A percentile compares a stretch with the other conserved stretches of the same genome.
These are phyloP conservation scores for Hemaris fuciformis DNA, from an alignment of 2,888 invertebrate genomes.

Conservation along the genomic window DNA sequence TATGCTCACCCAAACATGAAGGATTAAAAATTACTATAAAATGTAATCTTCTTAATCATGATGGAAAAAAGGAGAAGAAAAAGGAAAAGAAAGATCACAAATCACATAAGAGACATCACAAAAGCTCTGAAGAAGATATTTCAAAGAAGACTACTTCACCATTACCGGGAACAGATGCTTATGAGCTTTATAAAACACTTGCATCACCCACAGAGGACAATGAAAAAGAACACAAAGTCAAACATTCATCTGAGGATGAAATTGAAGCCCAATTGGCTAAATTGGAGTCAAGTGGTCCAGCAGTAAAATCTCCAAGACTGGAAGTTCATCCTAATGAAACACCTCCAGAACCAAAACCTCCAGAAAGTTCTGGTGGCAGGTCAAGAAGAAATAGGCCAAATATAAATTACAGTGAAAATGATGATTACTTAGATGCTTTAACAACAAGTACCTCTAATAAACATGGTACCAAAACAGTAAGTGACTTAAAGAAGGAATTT, in stretches of 20 bases:
- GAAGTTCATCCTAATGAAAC: conserved; percentile 61
- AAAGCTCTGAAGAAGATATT: conserved; percentile 63
- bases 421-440: conserved; percentile 76
- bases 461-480: conserved; percentile 61
- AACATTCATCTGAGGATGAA: conserved; percentile 50
- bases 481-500: conserved; percentile 68
- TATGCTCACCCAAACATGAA: conserved; percentile 77
- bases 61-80: conserved; percentile 70
- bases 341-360: conserved; percentile 69
- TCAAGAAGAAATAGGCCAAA: conserved; percentile 74
- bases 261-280: conserved; percentile 65
- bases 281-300: conserved; percentile 53
- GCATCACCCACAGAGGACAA: conserved; percentile 69
- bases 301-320: conserved; percentile 52
- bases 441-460: conserved; percentile 63
- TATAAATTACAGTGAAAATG: conserved; percentile 81
- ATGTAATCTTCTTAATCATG: conserved; percentile 66
- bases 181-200: conserved; percentile 76
- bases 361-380: conserved; percentile 61
- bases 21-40: conserved; percentile 78
- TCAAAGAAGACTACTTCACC: conserved; percentile 73
- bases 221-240: conserved; percentile 49
- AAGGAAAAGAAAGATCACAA: conserved; percentile 79
- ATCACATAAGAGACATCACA: conserved; percentile 75
- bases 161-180: conserved; percentile 71